Evolutionary conservation across 1,140 invertebrate genomes (phyloP), one percentile per base, ranked within the genome.

Genomic region (Microplitis mediator): DNA sequence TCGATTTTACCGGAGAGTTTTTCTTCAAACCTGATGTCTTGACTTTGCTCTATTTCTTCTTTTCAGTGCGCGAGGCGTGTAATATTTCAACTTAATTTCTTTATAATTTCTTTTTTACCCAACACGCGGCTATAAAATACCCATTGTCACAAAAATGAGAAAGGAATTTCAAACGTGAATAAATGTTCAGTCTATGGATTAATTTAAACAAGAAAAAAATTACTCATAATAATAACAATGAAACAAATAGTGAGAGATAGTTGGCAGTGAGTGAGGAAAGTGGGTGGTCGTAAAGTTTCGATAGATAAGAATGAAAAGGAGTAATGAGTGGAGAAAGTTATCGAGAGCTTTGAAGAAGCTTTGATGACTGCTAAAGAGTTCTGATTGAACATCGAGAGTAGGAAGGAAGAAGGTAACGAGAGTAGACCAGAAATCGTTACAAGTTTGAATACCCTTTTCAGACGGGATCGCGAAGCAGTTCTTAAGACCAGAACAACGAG

Each of bases 41-140:
- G 13, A 54, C 16, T 54, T 5, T n/a, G 11, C 23, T 60, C 6
- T 23, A 23, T 23, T 23, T 13, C 16, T 23, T n/a, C 6, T 23
- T 23, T 56, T 16, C 52, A 16, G 52, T 56, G n/a, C 52, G 16
- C 3, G 14, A 61, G 14, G 14, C 36, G 35, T 52, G 8, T 34
- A 16, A 71, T 64, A 64, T 64, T 14, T 71, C 70, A 72, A 60
- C 16, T 36, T 72, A 66, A 72, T 72, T 58, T 66, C 63, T 72
- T 61, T 50, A 72, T 72, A 65, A 66, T 60, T 4, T 72, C 14
- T 56, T 50, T 51, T 32, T 14, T 13, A 58, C 32, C 35, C 23
- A 23, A 23, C 23, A 23, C 23, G 23, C 23, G 9, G 34, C n/a
- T 60, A 45, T 34, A 64, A 50, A 5, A 4, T 9, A 51, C 4